A percentile compares a stretch with the other conserved stretches of the same genome.
Evolutionary conservation across 2,113 vertebrate genomes (phyloP).

Genomic region (Oenanthe melanoleuca): DNA sequence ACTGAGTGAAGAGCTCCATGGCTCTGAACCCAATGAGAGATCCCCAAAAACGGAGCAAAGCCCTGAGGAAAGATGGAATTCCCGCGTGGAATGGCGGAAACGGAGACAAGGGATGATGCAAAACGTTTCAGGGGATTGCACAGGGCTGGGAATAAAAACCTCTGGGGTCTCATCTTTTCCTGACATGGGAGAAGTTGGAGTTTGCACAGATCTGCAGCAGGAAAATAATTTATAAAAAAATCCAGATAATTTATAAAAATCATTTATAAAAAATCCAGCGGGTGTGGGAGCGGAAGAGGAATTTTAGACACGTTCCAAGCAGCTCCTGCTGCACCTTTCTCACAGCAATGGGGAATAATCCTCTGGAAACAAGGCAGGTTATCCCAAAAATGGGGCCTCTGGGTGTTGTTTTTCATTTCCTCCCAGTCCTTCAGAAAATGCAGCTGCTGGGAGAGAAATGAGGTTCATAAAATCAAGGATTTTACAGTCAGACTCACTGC

Average conservation of each 20-base stretch:
- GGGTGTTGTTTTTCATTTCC: neutral
- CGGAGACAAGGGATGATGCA: neutral
- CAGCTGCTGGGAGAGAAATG: neutral
- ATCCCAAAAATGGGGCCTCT: neutral
- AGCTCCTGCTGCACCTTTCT: neutral
- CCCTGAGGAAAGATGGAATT: neutral
- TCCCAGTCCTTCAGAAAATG: neutral
- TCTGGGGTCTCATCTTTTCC: accelerated
- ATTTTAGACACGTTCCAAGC: neutral
- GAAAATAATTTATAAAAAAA: neutral
- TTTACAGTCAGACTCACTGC: neutral
- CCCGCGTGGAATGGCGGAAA: neutral
- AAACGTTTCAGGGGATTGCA: accelerated
- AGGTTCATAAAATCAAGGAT: neutral
- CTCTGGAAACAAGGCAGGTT: neutral
- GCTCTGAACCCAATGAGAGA: neutral
- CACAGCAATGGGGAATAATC: neutral
- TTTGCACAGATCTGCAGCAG: neutral
- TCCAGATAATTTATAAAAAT: neutral
- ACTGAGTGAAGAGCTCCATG: neutral
- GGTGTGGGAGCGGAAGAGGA: neutral
- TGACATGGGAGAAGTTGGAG: accelerated
- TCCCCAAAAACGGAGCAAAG: neutral
- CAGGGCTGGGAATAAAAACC: neutral
- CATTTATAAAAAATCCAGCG: accelerated